Evolutionary conservation across 2,797 vertebrate species (phyloP).

Genomic region (Enteromius argenteus): DNA sequence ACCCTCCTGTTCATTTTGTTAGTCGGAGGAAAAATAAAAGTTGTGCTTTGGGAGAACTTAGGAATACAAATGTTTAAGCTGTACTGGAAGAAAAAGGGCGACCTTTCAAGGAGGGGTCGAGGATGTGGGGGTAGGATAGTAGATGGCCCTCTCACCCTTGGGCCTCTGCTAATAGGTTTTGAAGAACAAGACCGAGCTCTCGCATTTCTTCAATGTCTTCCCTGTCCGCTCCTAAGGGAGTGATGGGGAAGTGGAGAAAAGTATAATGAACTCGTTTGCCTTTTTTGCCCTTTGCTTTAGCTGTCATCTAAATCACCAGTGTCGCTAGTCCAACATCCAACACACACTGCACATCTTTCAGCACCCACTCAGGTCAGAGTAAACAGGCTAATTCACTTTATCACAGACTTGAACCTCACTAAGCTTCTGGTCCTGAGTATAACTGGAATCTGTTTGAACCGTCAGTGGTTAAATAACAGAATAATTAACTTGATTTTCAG

Average conservation of each 20-base stretch:
- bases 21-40: slow-evolving; percentile 68
- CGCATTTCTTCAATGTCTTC: slow-evolving; percentile 76
- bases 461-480: background rate
- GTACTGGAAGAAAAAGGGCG: slow-evolving; percentile 64
- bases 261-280: slow-evolving; percentile 84
- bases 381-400: slow-evolving; percentile 45
- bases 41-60: slow-evolving; percentile 67
- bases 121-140: slow-evolving; percentile 75
- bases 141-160: slow-evolving; percentile 79
- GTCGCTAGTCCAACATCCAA: slow-evolving; percentile 64
- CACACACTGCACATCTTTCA: slow-evolving; percentile 73
- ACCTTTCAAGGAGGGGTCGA: slow-evolving; percentile 76
- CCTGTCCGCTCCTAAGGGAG: slow-evolving; percentile 78
- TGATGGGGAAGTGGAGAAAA: slow-evolving; percentile 78
- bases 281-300: slow-evolving; percentile 64
- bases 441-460: slow-evolving; percentile 13
- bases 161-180: slow-evolving; percentile 77
- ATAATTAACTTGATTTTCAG: background rate
- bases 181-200: slow-evolving; percentile 70
- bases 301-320: slow-evolving; percentile 81
- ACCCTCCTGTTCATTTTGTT: slow-evolving; percentile 65
- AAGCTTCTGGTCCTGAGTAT: slow-evolving; percentile 33
- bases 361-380: slow-evolving; percentile 57
- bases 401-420: slow-evolving; percentile 4
- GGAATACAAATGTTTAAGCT: slow-evolving; percentile 75